These are phyloP conservation scores for Acanthopagrus latus DNA, from an alignment of 2,797 vertebrate species.

Conservation along the genomic window DNA sequence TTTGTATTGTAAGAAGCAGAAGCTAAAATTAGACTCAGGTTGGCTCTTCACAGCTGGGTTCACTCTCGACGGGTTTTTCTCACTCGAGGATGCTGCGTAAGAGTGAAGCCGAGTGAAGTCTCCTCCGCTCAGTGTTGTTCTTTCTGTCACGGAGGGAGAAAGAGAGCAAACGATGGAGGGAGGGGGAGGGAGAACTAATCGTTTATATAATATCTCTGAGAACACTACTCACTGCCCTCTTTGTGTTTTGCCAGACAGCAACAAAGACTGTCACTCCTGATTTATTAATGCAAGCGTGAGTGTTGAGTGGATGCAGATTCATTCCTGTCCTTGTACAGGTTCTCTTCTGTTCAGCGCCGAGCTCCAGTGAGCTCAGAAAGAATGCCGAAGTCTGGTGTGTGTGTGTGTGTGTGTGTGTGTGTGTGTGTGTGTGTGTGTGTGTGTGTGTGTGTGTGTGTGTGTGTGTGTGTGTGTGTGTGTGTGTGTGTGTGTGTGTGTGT, in stretches of 20 bases:
- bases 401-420: too few relatives aligned
- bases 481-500: too few relatives aligned
- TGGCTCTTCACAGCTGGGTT: slow-evolving; percentile 3
- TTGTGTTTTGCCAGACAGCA: slow-evolving; percentile 49
- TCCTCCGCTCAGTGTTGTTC: neutral
- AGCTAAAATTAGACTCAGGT: slow-evolving; percentile 23
- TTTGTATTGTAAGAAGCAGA: neutral
- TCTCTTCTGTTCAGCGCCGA: neutral
- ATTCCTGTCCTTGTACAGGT: slow-evolving; percentile 22
- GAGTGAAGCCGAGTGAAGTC: slow-evolving; percentile 9
- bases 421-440: too few relatives aligned
- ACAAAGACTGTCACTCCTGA: slow-evolving; percentile 50
- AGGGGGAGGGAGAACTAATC: neutral
- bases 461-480: too few relatives aligned
- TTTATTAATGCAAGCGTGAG: slow-evolving; percentile 35
- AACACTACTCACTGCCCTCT: slow-evolving; percentile 54
- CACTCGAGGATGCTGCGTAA: slow-evolving; percentile 23
- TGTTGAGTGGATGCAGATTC: slow-evolving; percentile 15
- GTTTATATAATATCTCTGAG: slow-evolving; percentile 63
- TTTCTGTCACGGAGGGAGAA: slow-evolving; percentile 11
- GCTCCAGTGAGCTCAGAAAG: neutral
- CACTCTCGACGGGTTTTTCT: neutral
- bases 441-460: too few relatives aligned
- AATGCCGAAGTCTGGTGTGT: neutral
- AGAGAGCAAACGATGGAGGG: neutral